phyloP scores from a whole-genome alignment of 2,888 invertebrate species.

The Mythimna albipuncta region DNA sequence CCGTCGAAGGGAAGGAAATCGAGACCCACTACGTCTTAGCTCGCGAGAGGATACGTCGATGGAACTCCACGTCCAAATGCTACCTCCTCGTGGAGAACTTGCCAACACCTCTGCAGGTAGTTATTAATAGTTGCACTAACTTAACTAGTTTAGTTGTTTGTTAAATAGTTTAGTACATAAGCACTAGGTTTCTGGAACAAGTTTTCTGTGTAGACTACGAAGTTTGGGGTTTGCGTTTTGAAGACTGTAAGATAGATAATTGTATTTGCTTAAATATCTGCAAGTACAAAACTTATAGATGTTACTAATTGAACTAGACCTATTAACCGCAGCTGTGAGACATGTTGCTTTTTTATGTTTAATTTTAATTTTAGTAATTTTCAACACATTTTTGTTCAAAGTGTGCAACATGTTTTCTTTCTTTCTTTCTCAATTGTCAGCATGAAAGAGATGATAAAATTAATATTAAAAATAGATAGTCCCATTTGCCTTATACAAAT shows the following conservation, averaged over 20 bases:
- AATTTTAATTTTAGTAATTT: no score
- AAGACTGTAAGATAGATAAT: constrained; percentile 1
- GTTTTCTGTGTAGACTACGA: constrained; percentile 21
- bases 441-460: no score
- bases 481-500: no score
- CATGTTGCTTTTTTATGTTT: no score
- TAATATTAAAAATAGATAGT: no score
- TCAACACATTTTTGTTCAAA: no score
- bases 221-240: constrained; percentile 33
- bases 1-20: constrained; percentile 93
- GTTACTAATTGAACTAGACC: no score
- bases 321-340: no score
- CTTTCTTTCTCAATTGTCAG: no score
- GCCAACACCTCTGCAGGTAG: constrained; percentile 92
- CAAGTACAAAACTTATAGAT: no score
- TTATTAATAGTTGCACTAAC: constrained; percentile 27
- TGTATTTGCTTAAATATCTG: no score
- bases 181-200: background rate
- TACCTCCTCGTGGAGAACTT: constrained; percentile 92
- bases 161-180: constrained; percentile 20
- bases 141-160: constrained; percentile 10
- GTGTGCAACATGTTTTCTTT: no score
- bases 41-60: constrained; percentile 91
- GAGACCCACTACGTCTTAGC: constrained; percentile 93
- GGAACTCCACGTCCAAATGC: constrained; percentile 93